Percentiles rank a stretch among this genome's conserved stretches.
These are phyloP conservation scores for Eupithecia abbreviata DNA, from an alignment of 2,888 invertebrate genomes.

Conservation along the genomic window DNA sequence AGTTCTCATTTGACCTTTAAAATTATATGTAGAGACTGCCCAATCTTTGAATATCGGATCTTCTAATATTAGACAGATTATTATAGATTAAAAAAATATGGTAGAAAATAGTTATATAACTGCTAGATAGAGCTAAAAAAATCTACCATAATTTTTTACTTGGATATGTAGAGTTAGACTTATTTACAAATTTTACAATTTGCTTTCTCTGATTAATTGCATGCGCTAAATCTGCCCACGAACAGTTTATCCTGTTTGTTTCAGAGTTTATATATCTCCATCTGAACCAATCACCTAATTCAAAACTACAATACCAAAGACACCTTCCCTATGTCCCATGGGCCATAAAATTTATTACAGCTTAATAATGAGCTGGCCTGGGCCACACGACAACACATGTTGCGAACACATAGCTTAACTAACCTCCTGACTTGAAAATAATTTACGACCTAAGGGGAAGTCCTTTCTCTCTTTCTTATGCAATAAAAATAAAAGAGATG, in stretches of 20 bases:
- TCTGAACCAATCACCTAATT: background rate
- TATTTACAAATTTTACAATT: no score
- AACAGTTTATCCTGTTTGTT: background rate
- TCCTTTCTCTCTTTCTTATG: slow-evolving; percentile 45
- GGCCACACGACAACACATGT: slow-evolving; percentile 76
- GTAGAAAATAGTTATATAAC: no score
- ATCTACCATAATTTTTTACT: no score
- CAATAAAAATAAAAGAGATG: slow-evolving; percentile 51
- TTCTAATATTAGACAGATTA: no score
- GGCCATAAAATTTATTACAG: slow-evolving; percentile 78
- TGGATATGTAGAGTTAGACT: no score
- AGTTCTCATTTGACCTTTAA: no score
- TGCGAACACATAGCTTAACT: slow-evolving; percentile 67
- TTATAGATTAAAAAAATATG: no score
- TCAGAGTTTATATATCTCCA: background rate
- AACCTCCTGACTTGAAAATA: slow-evolving; percentile 64
- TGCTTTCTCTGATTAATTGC: no score
- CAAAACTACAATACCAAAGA: slow-evolving; percentile 47
- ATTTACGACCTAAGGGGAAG: slow-evolving; percentile 68
- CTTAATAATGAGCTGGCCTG: slow-evolving; percentile 75
- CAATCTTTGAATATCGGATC: no score
- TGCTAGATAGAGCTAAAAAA: no score
- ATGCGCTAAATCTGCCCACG: no score
- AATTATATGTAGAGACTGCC: no score
- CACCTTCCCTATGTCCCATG: slow-evolving; percentile 62